Percentiles rank a stretch among this genome's conserved stretches.
These are phyloP conservation scores for Procapra przewalskii DNA, from an alignment of 2,113 vertebrate species.

Conservation along the genomic window DNA sequence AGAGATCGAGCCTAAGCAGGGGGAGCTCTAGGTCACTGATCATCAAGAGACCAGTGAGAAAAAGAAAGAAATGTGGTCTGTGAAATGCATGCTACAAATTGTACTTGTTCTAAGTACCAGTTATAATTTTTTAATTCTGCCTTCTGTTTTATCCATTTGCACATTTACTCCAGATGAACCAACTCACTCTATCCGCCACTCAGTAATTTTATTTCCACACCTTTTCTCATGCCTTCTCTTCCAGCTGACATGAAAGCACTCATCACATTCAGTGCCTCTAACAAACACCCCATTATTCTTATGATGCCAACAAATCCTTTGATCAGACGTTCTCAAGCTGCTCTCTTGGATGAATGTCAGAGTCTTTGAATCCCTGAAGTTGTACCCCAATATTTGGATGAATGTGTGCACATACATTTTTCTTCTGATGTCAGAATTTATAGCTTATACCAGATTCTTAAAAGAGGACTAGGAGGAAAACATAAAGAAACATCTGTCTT, in stretches of 20 bases:
- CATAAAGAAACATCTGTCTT: background rate
- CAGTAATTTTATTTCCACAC: slow-evolving; percentile 27
- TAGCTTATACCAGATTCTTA: background rate
- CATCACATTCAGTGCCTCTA: background rate
- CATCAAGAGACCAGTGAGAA: background rate
- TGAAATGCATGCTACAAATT: background rate
- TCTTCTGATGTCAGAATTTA: background rate
- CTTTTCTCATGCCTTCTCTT: slow-evolving; percentile 15
- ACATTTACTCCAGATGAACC: slow-evolving; percentile 16
- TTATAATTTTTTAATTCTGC: background rate
- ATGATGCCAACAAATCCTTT: background rate
- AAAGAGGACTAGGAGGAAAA: background rate
- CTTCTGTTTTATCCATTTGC: slow-evolving; percentile 8
- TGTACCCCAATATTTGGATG: background rate
- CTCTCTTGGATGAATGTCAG: slow-evolving; percentile 2
- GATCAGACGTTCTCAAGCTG: background rate
- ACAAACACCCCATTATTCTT: slow-evolving; percentile 44
- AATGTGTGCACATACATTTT: background rate
- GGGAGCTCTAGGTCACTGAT: background rate
- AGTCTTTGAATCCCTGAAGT: background rate
- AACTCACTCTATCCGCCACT: background rate
- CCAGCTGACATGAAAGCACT: background rate
- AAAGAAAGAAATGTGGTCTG: slow-evolving; percentile 18
- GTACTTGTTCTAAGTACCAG: background rate
- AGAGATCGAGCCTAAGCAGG: background rate